Percentiles rank a stretch among this genome's conserved stretches.
phyloP scores from a whole-genome alignment of 2,888 invertebrate genomes.

The Papilio demoleus region DNA sequence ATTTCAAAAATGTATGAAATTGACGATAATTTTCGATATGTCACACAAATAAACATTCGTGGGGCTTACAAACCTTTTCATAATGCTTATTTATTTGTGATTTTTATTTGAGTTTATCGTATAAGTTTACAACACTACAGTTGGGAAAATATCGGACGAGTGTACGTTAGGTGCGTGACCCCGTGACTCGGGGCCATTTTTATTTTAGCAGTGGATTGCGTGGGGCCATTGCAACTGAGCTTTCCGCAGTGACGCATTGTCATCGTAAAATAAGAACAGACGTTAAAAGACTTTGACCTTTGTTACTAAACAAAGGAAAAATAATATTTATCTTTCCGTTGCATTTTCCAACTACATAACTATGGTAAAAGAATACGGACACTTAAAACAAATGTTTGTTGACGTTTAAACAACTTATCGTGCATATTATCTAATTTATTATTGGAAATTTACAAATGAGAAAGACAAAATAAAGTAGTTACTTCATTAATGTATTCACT shows the following conservation, averaged over 20 bases:
- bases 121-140: neutral
- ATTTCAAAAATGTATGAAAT: no score
- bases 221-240: constrained; percentile 17
- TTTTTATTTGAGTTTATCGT: no score
- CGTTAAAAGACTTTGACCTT: constrained; percentile 10
- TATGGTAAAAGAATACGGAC: neutral
- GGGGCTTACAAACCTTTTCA: no score
- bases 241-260: constrained; percentile 20
- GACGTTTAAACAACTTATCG: no score
- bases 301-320: constrained; percentile 8
- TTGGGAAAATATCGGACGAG: neutral
- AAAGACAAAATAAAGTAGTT: no score
- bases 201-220: constrained; percentile 19
- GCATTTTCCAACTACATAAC: neutral
- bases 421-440: no score
- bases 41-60: no score
- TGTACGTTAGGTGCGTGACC: constrained; percentile 28
- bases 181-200: constrained; percentile 29
- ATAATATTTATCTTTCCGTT: neutral
- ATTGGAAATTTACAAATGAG: no score
- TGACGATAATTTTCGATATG: no score
- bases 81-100: no score
- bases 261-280: neutral
- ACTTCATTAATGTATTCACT: no score
- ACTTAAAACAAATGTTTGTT: no score